Percentiles rank a stretch among this genome's conserved stretches.
Evolutionary conservation across 2,113 vertebrate genomes (phyloP).

Genomic region (Neodon shergylaensis): DNA sequence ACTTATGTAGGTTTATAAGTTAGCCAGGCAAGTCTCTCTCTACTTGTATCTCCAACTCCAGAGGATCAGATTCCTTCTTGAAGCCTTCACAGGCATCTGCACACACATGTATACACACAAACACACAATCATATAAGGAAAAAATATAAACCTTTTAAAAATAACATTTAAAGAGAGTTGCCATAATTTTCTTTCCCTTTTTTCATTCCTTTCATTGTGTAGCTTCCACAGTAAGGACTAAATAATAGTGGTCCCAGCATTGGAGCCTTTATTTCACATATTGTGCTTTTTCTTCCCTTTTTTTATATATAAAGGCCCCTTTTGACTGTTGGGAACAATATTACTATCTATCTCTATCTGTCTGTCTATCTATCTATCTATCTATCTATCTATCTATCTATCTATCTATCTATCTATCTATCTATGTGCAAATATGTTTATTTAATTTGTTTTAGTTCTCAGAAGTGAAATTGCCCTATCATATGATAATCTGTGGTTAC

Average conservation of each 20-base stretch:
- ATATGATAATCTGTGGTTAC: background rate
- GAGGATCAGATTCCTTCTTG: background rate
- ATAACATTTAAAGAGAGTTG: background rate
- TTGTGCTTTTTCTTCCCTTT: background rate
- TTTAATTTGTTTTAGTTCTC: background rate
- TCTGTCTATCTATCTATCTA: too few species aligned
- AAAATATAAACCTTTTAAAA: background rate
- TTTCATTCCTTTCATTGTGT: slow-evolving; percentile 2
- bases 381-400: too few species aligned
- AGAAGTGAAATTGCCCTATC: background rate
- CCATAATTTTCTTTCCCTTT: background rate
- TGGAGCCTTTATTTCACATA: background rate
- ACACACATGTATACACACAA: background rate
- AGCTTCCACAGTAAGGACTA: background rate
- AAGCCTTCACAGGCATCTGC: background rate
- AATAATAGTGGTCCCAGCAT: background rate
- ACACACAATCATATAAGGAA: background rate
- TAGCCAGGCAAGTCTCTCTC: background rate
- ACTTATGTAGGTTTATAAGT: background rate
- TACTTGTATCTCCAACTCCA: background rate
- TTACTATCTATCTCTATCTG: background rate
- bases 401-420: too few species aligned
- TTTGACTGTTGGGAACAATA: background rate
- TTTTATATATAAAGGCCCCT: background rate
- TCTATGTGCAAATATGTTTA: background rate